These are phyloP conservation scores for Garra rufa DNA, from an alignment of 2,113 vertebrate species.

Conservation along the genomic window DNA sequence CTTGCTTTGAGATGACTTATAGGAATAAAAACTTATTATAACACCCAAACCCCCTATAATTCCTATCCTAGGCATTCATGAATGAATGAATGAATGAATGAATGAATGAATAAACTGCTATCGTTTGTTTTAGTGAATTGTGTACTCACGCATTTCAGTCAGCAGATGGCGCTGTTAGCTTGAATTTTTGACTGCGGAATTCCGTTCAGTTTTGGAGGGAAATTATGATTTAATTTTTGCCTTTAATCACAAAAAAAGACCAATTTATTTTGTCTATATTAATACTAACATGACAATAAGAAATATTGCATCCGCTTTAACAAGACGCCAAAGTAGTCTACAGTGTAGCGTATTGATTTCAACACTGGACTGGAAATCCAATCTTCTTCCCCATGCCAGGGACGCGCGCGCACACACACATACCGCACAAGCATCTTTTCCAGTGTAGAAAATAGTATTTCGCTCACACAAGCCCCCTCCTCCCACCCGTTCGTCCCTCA, in stretches of 20 bases:
- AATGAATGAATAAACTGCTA: neutral
- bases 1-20: neutral
- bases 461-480: conserved; percentile 34
- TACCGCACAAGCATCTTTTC: neutral
- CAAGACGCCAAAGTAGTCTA: neutral
- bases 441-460: conserved; percentile 21
- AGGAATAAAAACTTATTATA: neutral
- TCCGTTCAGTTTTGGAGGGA: neutral
- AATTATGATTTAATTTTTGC: neutral
- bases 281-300: neutral
- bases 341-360: conserved; percentile 16
- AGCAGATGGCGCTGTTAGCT: conserved; percentile 34
- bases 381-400: neutral
- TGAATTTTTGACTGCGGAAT: neutral
- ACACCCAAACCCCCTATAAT: neutral
- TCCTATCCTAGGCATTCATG: too few relatives aligned
- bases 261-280: neutral
- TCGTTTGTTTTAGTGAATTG: neutral
- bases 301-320: neutral
- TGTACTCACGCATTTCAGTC: conserved; percentile 5
- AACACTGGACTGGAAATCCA: conserved; percentile 6
- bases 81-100: neutral
- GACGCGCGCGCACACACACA: neutral
- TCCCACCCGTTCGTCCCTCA: conserved; percentile 43
- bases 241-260: neutral